A percentile compares a stretch with the other conserved stretches of the same genome.
Conservation (phyloP, 2,888 invertebrate genomes). For the Galerucella nymphaeae region DNA sequence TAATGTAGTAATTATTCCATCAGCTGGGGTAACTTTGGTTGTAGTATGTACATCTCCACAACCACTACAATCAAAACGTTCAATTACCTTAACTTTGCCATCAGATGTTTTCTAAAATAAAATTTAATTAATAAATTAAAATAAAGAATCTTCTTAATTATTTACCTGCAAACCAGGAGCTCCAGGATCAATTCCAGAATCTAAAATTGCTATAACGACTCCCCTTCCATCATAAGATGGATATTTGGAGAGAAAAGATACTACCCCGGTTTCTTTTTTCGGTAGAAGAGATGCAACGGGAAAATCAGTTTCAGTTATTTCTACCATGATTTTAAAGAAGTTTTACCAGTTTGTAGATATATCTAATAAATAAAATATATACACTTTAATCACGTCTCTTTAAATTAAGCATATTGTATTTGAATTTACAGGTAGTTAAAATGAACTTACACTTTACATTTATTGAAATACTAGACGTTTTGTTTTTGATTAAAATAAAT, state of each 20-base stretch:
- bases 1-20: slow-evolving; percentile 84
- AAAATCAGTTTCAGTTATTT: slow-evolving; percentile 66
- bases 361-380: slow-evolving; percentile 11
- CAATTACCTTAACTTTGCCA: slow-evolving; percentile 92
- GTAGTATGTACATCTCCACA: slow-evolving; percentile 97
- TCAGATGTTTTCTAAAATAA: slow-evolving; percentile 81
- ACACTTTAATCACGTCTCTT: not conserved
- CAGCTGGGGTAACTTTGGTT: slow-evolving; percentile 73
- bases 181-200: slow-evolving; percentile 98
- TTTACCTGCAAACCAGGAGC: slow-evolving; percentile 92
- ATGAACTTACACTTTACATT: not conserved
- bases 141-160: not conserved
- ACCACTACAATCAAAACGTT: slow-evolving; percentile 95
- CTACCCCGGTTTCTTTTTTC: slow-evolving; percentile 93
- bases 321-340: slow-evolving; percentile 37
- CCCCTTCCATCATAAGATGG: slow-evolving; percentile 92
- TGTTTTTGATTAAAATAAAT: slow-evolving; percentile 8
- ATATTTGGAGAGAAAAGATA: slow-evolving; percentile 87
- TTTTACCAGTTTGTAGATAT: slow-evolving; percentile 11
- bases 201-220: slow-evolving; percentile 93
- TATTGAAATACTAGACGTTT: slow-evolving; percentile 1
- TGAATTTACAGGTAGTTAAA: not conserved
- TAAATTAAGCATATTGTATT: not conserved
- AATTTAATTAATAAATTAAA: not conserved
- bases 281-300: slow-evolving; percentile 89